These are phyloP conservation scores for Latrodectus hesperus DNA, from an alignment of 2,888 invertebrate genomes.

Conservation along the genomic window DNA sequence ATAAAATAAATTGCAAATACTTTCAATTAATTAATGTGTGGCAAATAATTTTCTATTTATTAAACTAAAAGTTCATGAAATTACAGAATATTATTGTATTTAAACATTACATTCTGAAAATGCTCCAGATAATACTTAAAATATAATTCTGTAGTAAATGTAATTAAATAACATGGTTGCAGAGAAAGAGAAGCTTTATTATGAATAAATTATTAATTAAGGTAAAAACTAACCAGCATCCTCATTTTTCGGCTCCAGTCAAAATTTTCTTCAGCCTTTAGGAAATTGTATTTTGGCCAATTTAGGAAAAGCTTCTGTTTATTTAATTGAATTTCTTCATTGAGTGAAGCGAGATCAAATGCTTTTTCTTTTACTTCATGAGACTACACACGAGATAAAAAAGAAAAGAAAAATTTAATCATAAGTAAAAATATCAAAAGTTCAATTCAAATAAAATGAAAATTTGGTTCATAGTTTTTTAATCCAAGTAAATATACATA, in stretches of 20 bases:
- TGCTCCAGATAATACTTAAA: too few relatives aligned
- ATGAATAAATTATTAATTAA: neutral
- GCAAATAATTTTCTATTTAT: too few relatives aligned
- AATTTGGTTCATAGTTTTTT: too few relatives aligned
- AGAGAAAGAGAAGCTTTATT: neutral
- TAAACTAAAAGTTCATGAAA: too few relatives aligned
- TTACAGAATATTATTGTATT: too few relatives aligned
- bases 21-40: too few relatives aligned
- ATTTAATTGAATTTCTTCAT: constrained; percentile 15
- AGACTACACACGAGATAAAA: neutral
- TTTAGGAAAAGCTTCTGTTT: constrained; percentile 29
- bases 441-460: too few relatives aligned
- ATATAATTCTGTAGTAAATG: neutral
- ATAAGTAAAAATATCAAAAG: too few relatives aligned
- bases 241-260: constrained; percentile 7
- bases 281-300: constrained; percentile 23
- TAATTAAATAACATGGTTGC: neutral
- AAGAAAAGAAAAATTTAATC: too few relatives aligned
- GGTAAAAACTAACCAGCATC: constrained; percentile 19
- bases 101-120: too few relatives aligned
- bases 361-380: neutral
- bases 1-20: too few relatives aligned
- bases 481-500: too few relatives aligned
- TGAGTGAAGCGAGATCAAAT: neutral
- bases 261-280: constrained; percentile 23